A percentile compares a stretch with the other conserved stretches of the same genome.
phyloP scores from a whole-genome alignment of 1,140 invertebrate species.

The Charaxes varanes region DNA sequence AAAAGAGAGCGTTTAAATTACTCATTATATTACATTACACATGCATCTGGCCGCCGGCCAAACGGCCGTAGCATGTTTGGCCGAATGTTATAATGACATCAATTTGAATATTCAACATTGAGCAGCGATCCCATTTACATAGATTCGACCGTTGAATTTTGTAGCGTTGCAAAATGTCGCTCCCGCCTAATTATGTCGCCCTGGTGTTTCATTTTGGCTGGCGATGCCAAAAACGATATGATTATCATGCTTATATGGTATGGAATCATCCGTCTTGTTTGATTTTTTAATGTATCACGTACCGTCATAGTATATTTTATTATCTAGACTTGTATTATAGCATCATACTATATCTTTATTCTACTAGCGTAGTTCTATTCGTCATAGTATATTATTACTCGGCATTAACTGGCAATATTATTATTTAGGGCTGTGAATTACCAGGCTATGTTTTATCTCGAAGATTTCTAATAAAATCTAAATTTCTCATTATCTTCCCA shows the following conservation, averaged over 20 bases:
- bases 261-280: too few relatives aligned
- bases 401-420: too few relatives aligned
- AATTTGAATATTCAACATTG: conserved; percentile 73
- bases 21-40: conserved; percentile 65
- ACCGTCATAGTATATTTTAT: too few relatives aligned
- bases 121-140: conserved; percentile 69
- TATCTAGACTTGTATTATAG: too few relatives aligned
- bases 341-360: too few relatives aligned
- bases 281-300: conserved; percentile 4
- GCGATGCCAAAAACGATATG: conserved; percentile 7
- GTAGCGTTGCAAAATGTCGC: conserved; percentile 30
- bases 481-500: too few relatives aligned
- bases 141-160: conserved; percentile 69
- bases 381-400: too few relatives aligned
- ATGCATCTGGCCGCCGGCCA: conserved; percentile 59
- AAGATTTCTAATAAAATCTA: too few relatives aligned
- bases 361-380: too few relatives aligned
- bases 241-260: neutral
- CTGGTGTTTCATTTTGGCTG: conserved; percentile 25
- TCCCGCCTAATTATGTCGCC: conserved; percentile 23
- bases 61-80: conserved; percentile 54
- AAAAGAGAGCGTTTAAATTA: conserved; percentile 57
- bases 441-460: too few relatives aligned
- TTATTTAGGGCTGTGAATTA: too few relatives aligned
- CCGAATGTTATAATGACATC: conserved; percentile 72